Conservation (phyloP, 2,888 invertebrate genomes). For the Agrotis segetum region DNA sequence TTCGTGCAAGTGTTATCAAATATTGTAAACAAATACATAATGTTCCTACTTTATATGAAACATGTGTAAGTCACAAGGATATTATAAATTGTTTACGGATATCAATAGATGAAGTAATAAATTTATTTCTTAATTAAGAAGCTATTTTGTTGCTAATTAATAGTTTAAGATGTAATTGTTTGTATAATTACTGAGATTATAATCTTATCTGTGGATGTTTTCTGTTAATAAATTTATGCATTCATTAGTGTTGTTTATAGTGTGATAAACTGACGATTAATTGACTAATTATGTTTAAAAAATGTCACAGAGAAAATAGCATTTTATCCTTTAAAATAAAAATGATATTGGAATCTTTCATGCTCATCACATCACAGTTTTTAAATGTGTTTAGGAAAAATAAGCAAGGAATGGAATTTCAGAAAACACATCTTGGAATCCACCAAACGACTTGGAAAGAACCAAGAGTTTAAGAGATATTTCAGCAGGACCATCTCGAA, state of each 20-base stretch:
- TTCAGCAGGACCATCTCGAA: background rate
- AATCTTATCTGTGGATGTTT: conserved; percentile 10
- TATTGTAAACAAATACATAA: background rate
- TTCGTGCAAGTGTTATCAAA: conserved; percentile 6
- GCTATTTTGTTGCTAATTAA: conserved; percentile 20
- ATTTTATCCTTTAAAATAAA: no score
- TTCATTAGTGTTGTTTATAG: background rate
- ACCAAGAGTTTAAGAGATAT: background rate
- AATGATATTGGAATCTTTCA: no score
- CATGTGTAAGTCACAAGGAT: conserved; percentile 5
- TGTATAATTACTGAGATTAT: conserved; percentile 8
- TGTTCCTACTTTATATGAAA: conserved; percentile 2
- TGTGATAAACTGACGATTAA: no score
- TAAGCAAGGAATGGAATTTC: no score
- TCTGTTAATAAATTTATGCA: background rate
- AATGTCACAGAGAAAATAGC: no score
- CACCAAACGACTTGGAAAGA: no score
- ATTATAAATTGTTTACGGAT: conserved; percentile 16
- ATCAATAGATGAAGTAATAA: background rate
- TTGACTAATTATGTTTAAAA: no score
- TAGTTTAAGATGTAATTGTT: conserved; percentile 6
- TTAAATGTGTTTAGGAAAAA: no score
- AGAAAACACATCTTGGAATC: no score
- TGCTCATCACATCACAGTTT: no score
- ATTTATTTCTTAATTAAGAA: conserved; percentile 2